Percentiles rank a stretch among this genome's conserved stretches.
Conservation (phyloP, 2,113 vertebrate species). For the Cariama cristata region DNA sequence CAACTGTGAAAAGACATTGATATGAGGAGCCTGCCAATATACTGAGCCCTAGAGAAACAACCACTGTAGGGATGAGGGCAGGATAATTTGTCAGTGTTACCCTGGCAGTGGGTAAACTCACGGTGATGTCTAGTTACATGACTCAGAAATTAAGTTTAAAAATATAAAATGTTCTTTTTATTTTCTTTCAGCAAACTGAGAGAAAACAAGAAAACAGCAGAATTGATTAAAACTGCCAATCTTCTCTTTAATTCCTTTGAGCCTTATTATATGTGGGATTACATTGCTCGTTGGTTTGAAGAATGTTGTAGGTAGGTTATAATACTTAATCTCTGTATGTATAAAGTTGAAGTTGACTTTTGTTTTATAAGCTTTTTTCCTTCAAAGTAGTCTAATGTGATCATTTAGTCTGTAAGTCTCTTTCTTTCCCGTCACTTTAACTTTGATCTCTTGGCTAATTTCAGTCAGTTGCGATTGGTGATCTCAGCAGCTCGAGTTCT, state of each 20-base stretch:
- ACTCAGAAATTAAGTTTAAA: not conserved
- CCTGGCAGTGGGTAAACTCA: not conserved
- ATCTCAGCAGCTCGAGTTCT: not conserved
- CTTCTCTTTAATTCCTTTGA: constrained; percentile 99
- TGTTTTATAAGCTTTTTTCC: not conserved
- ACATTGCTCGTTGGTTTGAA: constrained; percentile 97
- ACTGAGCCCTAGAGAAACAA: not conserved
- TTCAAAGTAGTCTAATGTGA: not conserved
- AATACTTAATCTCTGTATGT: not conserved
- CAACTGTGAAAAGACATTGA: not conserved
- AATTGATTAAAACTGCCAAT: constrained; percentile 98
- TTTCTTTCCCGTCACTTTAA: not conserved
- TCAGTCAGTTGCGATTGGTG: not conserved
- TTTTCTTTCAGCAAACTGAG: constrained; percentile 88
- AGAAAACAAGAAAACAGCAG: constrained; percentile 98
- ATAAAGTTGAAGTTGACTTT: not conserved
- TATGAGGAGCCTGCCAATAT: not conserved
- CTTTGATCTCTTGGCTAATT: not conserved
- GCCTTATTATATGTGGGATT: constrained; percentile 99
- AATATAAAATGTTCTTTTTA: not conserved
- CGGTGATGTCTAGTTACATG: not conserved
- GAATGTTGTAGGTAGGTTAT: constrained; percentile 93
- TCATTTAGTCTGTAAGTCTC: not conserved
- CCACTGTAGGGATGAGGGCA: not conserved
- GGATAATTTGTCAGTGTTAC: not conserved